Conservation (phyloP, 2,797 vertebrate genomes). For the Moxostoma hubbsi region DNA sequence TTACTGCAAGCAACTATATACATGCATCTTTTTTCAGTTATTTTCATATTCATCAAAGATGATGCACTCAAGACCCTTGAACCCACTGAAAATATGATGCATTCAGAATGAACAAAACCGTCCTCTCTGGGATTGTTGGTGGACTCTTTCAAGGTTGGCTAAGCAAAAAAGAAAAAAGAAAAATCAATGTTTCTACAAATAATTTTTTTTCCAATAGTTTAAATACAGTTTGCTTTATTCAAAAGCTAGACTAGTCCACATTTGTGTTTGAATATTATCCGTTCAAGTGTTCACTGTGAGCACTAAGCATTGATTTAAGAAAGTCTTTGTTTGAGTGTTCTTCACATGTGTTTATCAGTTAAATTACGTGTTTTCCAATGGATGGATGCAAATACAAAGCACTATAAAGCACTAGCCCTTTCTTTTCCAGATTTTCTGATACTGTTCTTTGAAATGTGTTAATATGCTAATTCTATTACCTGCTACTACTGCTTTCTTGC, state of each 20-base stretch:
- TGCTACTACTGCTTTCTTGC: slow-evolving; percentile 12
- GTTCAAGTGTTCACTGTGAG: background rate
- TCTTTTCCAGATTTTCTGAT: slow-evolving; percentile 14
- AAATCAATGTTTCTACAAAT: slow-evolving; percentile 37
- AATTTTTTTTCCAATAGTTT: slow-evolving; percentile 32
- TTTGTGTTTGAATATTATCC: slow-evolving; percentile 19
- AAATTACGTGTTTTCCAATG: background rate
- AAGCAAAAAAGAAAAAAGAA: slow-evolving; percentile 8
- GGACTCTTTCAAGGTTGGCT: slow-evolving; percentile 34
- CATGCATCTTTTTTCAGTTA: slow-evolving; percentile 24
- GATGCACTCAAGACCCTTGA: slow-evolving; percentile 20
- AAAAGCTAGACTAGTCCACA: slow-evolving; percentile 9
- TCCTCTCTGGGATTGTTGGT: slow-evolving; percentile 22
- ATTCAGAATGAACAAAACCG: slow-evolving; percentile 29
- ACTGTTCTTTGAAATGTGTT: slow-evolving; percentile 17
- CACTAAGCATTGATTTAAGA: slow-evolving; percentile 31
- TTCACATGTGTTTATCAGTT: slow-evolving; percentile 13
- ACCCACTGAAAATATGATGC: slow-evolving; percentile 22
- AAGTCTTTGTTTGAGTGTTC: slow-evolving; percentile 18
- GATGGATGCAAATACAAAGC: slow-evolving; percentile 24
- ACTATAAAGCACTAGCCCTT: background rate
- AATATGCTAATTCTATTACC: slow-evolving; percentile 1
- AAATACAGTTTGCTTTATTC: slow-evolving; percentile 20
- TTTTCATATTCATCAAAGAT: slow-evolving; percentile 28
- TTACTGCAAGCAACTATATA: background rate